Base-by-base conservation (phyloP, 37 sponge, comb jelly and placozoan species). In the Dysidea cf. avara region DNA sequence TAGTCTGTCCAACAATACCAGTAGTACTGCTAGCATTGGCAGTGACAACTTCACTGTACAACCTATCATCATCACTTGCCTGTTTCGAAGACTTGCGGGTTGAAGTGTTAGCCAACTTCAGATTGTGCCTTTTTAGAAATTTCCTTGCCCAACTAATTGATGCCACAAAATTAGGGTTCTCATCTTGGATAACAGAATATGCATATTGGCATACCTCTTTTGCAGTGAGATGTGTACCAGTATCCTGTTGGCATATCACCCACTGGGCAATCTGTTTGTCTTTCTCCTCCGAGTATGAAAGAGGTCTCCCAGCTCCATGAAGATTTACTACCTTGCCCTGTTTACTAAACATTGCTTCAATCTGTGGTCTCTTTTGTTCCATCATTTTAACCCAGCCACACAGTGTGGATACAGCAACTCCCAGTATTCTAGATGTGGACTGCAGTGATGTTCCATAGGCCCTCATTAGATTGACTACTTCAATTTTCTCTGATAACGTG, bases 331-430 rank as follows among this genome's bases (percentile, higher is more conserved):
- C 36, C 75, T 86, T 86, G 7, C 46, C 46, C 66, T 76, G 63
- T 46, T 87, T 81, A 48, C 50, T 34, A 16, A 77, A 81, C 0
- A 87, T 66, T 26, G 82, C 82, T 50, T 81, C 78, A 33, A 81
- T 52, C 36, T 87, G 82, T 11, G 72, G 66, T 2, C 82, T 77
- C 57, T 87, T 81, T 52, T 79, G 76, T 50, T 80, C 75, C 35
- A 84, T 85, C 39, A 90, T 59, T 38, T 90, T 90, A 16, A 83
- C 81, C 90, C 90, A 90, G 2, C 90, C 90, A 39, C 83, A 72
- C 16, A 81, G 53, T 2, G 90, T 90, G 18, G 90, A 90, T 50
- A 76, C 82, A 55, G 90, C 90, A 39, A 90, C 81, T 14, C 90
- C 90, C 28, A 90, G 75, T 64, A 84, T 76, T 12, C 90, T 56